Evolutionary conservation across 1,140 invertebrate genomes (phyloP).

Genomic region (Aphis gossypii): DNA sequence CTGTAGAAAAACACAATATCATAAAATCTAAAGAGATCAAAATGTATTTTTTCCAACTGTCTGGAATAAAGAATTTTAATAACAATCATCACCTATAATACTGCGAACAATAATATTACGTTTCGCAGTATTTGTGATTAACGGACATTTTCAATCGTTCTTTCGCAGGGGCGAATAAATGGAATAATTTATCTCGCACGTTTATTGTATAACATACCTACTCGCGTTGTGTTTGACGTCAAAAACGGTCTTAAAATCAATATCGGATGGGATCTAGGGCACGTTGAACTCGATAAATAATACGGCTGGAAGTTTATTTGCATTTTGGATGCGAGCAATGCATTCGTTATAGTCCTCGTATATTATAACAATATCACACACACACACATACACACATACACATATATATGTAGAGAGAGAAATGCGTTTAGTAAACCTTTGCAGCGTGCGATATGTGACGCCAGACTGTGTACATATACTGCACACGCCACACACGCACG

Average conservation of each 20-base stretch:
- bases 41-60: not conserved
- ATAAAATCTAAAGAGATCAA: not conserved
- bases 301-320: not conserved
- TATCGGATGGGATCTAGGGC: not conserved
- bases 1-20: not conserved
- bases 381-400: too few species aligned
- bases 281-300: conserved; percentile 8
- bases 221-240: not conserved
- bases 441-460: conserved; percentile 9
- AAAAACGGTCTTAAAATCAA: not conserved
- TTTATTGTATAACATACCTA: not conserved
- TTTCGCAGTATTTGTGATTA: not conserved
- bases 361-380: not conserved
- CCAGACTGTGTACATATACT: not conserved
- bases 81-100: not conserved
- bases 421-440: conserved; percentile 11
- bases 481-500: too few species aligned
- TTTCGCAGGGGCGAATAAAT: not conserved
- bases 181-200: not conserved
- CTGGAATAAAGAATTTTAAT: conserved; percentile 6
- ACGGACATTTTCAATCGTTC: not conserved
- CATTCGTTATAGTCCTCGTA: not conserved
- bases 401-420: not conserved
- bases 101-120: not conserved
- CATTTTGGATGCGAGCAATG: conserved; percentile 11